Evolutionary conservation across 2,888 invertebrate species (phyloP), one percentile per base, ranked within the genome.

Genomic region (Dynastes grantii): DNA sequence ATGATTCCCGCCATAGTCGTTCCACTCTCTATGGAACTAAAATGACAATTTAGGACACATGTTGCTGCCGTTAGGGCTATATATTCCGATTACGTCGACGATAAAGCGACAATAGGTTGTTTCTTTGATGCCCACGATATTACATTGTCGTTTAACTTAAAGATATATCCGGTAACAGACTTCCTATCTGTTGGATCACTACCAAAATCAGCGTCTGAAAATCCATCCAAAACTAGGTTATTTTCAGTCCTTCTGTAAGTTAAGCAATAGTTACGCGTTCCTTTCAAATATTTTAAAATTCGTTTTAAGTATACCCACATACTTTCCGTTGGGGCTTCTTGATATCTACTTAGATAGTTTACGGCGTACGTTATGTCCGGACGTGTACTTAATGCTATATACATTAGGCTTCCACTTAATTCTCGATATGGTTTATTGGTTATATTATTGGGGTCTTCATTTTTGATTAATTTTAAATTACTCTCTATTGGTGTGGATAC

Each of bases 331-430:
- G 80, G 81, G 76, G 67, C 78, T 55, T 82, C 80, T 64, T 64
- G 64, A 32, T 32, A 64, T n/a, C 64, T 11, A 11, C 64, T 64
- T 2, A 64, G 37, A 32, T 76, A 83, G 76, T 76, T 75, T 79
- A 77, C 79, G 79, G 70, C 51, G 51, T n/a, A 63, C 16, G 32
- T 51, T 37, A 76, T 27, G 51, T 76, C 65, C 32, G 76, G 76
- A 22, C 53, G 16, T 49, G 67, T 65, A 29, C n/a, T 51, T 9
- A 76, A 13, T n/a, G 65, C 49, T 22, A 65, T 13, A 77, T 80
- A 82, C 81, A 82, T 81, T 49, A 81, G 58, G 32, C 80, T 64
- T 55, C 81, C 80, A 8, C 81, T 81, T 32, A 82, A 65, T 76
- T 80, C 75, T 65, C 81, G 55, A 79, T 80, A 83, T 61, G 81